Evolutionary conservation across 2,888 invertebrate species (phyloP).

Genomic region (Megalurothrips usitatus): DNA sequence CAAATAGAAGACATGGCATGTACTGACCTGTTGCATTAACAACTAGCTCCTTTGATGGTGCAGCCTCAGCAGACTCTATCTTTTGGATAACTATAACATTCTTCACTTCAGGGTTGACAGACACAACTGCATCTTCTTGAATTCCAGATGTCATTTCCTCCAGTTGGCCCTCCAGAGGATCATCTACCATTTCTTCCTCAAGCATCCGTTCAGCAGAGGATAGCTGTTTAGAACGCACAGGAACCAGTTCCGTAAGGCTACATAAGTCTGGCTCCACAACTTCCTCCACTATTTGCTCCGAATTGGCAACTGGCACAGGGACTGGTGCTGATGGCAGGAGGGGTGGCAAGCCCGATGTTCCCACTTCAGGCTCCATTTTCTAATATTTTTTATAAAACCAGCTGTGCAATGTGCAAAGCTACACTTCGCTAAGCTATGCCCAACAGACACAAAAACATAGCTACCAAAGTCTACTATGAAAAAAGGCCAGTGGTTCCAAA

Average conservation of each 20-base stretch:
- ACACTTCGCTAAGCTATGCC: conserved; percentile 7
- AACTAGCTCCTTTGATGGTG: no score
- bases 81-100: no score
- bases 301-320: neutral
- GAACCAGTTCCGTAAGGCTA: conserved; percentile 10
- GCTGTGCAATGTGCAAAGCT: neutral
- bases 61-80: no score
- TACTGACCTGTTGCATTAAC: no score
- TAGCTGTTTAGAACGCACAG: conserved; percentile 4
- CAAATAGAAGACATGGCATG: no score
- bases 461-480: conserved; percentile 1
- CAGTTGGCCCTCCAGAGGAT: conserved; percentile 1
- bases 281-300: neutral
- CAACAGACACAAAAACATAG: neutral
- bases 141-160: neutral
- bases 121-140: neutral
- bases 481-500: neutral
- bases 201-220: neutral
- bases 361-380: conserved; percentile 7
- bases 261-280: conserved; percentile 1
- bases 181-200: neutral
- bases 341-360: neutral
- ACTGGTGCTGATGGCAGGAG: neutral
- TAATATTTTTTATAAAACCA: neutral
- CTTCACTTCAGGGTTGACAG: neutral